Base-by-base conservation (phyloP, 1,140 invertebrate genomes). In the Hyposmocoma kahamanoa region DNA sequence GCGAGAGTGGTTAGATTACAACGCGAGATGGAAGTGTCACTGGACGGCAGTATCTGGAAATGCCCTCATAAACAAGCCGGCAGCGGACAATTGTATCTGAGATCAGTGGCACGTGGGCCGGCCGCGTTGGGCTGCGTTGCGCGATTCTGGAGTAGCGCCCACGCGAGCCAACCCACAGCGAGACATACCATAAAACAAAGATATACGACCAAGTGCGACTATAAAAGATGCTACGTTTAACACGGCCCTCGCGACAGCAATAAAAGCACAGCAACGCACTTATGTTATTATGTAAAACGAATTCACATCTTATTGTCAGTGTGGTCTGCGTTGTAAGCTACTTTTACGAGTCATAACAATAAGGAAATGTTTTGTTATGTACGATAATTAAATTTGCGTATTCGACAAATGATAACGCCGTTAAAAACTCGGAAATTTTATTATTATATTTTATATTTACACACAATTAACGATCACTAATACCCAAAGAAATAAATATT, bases 71-170 rank as follows among this genome's bases (percentile, higher is more conserved):
- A 77, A 77, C 64, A 71, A 72, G 68, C 70, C 62, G 51, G 41
- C 43, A 66, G 69, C 62, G 62, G 62, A 71, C 69, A 78, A 78
- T 72, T 61, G 62, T 75, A 80, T 77, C 79, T 73, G 52, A 50
- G 59, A 81, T 79, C 76, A 36, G 28, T 15, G 70, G 67, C 71
- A 79, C 73, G 75, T 79, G 73, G 73, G 73, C 66, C 56, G 32
- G 5, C 6, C 8, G 32, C 32, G 32, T 2, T 5, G 24, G 5
- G 32, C 32, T n/a, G 32, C 24, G 24, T 11, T n/a, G 24, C 32
- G 67, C 63, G 54, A 65, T 80, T 72, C 73, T 73, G 72, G 75
- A 77, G 71, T 78, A 77, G 67, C 77, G 67, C 78, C 78, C 70
- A 84, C 81, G 70, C 64, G 54, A 42, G 58, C 73, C 73, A 66